Evolutionary conservation across 1,140 invertebrate species (phyloP).

Genomic region (Pentalonia nigronervosa): DNA sequence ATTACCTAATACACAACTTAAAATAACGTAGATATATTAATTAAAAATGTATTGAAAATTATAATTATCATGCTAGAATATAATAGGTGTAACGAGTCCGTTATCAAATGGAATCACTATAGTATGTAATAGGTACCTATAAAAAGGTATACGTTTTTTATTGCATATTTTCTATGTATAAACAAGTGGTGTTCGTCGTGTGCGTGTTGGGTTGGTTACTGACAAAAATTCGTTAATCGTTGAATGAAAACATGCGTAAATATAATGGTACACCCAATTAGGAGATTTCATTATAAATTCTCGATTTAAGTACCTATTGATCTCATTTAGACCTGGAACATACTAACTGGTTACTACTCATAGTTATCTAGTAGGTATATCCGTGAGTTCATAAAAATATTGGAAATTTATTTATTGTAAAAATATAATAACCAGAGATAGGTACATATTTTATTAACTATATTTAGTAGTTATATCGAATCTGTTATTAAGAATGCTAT

Average conservation of each 20-base stretch:
- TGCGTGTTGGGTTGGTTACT: not conserved
- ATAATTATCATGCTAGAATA: not conserved
- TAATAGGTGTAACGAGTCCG: not conserved
- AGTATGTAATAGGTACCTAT: not conserved
- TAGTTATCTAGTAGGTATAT: not conserved
- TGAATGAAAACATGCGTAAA: not conserved
- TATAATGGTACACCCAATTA: not conserved
- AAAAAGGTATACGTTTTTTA: not conserved
- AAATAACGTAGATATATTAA: not conserved
- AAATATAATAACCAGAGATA: not conserved
- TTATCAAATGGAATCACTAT: not conserved
- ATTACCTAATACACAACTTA: not conserved
- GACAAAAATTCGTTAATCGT: not conserved
- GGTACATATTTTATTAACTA: constrained; percentile 5
- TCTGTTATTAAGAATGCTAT: not conserved
- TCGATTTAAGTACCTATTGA: not conserved
- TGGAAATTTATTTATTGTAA: not conserved
- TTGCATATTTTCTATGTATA: constrained; percentile 35
- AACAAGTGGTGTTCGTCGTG: constrained; percentile 40
- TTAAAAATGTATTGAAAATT: not conserved
- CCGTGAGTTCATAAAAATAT: not conserved
- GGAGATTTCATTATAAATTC: not conserved
- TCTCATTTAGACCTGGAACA: not conserved
- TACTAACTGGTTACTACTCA: not conserved
- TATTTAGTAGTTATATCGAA: not conserved